phyloP scores from a whole-genome alignment of 2,797 vertebrate species.

The Eidolon dupreanum region DNA sequence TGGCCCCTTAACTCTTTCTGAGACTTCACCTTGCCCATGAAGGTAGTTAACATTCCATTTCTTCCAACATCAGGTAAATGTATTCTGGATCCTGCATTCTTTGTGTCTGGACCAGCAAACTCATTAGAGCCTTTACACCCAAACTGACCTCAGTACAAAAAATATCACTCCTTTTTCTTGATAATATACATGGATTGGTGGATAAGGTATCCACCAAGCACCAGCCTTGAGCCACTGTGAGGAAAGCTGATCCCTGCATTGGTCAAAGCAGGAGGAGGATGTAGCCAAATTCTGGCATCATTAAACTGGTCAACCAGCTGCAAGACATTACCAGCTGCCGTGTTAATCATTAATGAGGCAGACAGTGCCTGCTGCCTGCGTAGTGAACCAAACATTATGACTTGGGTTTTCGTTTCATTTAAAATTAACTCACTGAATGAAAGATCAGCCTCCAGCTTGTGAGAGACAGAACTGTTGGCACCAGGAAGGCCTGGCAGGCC shows the following conservation, averaged over 20 bases:
- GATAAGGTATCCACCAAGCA: not conserved
- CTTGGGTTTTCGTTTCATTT: conserved; percentile 78
- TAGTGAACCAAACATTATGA: conserved; percentile 78
- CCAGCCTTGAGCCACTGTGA: not conserved
- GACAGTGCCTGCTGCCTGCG: conserved; percentile 72
- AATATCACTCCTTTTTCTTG: not conserved
- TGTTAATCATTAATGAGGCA: conserved; percentile 81
- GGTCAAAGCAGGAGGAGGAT: conserved; percentile 46
- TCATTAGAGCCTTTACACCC: not conserved
- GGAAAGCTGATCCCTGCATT: not conserved
- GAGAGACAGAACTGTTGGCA: conserved; percentile 71
- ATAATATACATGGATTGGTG: not conserved
- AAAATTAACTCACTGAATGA: conserved; percentile 79
- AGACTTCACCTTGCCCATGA: not conserved
- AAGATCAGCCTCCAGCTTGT: conserved; percentile 61
- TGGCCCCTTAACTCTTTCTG: not conserved
- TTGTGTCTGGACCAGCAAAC: not conserved
- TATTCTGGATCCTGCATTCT: not conserved
- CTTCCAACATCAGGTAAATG: not conserved
- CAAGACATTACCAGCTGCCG: conserved; percentile 76
- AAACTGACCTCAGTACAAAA: not conserved
- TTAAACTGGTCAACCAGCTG: conserved; percentile 77
- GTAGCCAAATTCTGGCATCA: conserved; percentile 61
- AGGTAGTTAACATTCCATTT: not conserved
- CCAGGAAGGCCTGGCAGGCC: conserved; percentile 44